These are phyloP conservation scores for Sanderia malayensis DNA, from an alignment of 30 jellyfish, hydroid and myxozoan genomes.

Conservation along the genomic window DNA sequence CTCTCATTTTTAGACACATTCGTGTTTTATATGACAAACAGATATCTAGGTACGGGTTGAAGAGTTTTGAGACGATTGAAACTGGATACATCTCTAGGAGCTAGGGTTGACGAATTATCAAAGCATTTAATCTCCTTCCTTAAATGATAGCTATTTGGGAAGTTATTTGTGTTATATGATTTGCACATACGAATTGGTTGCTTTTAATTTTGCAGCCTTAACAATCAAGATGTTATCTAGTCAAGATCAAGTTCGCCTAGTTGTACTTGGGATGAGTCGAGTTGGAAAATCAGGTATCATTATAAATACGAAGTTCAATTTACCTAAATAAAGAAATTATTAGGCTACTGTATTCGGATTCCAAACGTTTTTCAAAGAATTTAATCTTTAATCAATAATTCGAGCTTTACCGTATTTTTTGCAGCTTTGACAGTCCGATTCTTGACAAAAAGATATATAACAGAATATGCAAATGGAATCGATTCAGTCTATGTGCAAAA, in stretches of 20 bases:
- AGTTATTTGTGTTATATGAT: no score
- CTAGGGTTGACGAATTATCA: no score
- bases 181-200: no score
- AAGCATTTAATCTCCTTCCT: no score
- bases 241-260: slow-evolving; percentile 66
- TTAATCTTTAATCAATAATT: neutral
- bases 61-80: no score
- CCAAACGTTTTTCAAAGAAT: neutral
- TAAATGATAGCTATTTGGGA: no score
- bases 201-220: neutral
- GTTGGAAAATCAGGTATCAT: slow-evolving; percentile 86
- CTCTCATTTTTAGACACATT: no score
- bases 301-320: no score
- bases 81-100: no score
- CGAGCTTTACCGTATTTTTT: neutral
- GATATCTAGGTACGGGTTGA: no score
- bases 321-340: no score
- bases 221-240: slow-evolving; percentile 31
- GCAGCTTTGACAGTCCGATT: slow-evolving; percentile 66
- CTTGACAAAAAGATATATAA: slow-evolving; percentile 52
- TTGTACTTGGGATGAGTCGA: slow-evolving; percentile 50
- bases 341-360: neutral
- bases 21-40: no score
- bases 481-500: slow-evolving; percentile 68
- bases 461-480: slow-evolving; percentile 69